Evolutionary conservation across 2,888 invertebrate genomes (phyloP), one percentile per base, ranked within the genome.

Genomic region (Diplolepis rosae): DNA sequence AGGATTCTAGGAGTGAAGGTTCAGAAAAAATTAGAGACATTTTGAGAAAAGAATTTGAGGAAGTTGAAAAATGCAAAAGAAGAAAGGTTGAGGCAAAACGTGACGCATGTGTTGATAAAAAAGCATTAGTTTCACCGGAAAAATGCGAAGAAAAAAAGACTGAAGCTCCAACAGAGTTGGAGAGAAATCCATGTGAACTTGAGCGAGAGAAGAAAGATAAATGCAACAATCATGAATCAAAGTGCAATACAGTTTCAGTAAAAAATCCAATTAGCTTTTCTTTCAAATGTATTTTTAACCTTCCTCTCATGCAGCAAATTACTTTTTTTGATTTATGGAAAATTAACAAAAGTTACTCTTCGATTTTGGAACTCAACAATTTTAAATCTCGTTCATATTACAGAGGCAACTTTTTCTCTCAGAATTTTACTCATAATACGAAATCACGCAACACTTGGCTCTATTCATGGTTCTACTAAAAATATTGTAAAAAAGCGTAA

Each of bases 41-140:
- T 7, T 1, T 61, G 1, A 35, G 4, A 24, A 27, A 35, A 27
- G 61, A 61, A 61, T 61, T 61, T 5, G 27, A 61, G 7, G 39
- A 39, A 27, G 61, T 61, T 4, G 13, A 42, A 61, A 61, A 24
- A 4, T 61, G 61, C 39, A 61, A 61, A 32, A 2, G 39, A 61
- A 24, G 39, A 22, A 39, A 0, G 7, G 39, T 2, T 7, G 7
- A 61, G 5, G 1, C 5, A 24, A 39, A 39, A 39, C 6, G 24
- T 13, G 13, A 51, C 13, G 27, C 39, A 6, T 39, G 4, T 39
- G 3, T 6, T 9, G 39, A 39, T 6, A 39, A 39, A 39, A 39
- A 39, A 6, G 1, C 39, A 2, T 9, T 5, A 39, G 13, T 2
- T 39, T n/a, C n/a, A n/a, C n/a, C n/a, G n/a, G 39, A 1, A 3